A percentile compares a stretch with the other conserved stretches of the same genome.
Conservation (phyloP, 1,140 invertebrate genomes). For the Brachionus sp. region DNA sequence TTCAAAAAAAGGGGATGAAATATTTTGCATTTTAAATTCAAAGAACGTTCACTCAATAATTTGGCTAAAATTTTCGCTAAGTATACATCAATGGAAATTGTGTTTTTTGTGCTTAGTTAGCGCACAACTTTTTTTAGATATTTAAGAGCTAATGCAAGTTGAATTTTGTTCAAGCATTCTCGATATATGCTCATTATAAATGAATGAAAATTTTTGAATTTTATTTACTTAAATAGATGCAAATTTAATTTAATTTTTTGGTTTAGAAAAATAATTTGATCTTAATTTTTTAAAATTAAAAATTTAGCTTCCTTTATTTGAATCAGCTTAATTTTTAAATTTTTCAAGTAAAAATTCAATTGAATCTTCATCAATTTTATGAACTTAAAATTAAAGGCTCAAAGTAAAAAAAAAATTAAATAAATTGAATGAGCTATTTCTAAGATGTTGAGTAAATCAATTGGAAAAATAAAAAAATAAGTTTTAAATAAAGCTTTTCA, state of each 20-base stretch:
- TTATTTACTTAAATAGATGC: not conserved
- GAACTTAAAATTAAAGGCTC: no score
- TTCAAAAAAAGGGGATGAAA: slow-evolving; percentile 18
- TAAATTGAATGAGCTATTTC: no score
- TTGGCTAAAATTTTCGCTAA: not conserved
- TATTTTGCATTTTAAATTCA: slow-evolving; percentile 9
- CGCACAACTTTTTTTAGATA: not conserved
- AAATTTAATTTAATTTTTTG: not conserved
- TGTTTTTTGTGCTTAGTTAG: not conserved
- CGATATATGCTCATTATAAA: not conserved
- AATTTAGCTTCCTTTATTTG: no score
- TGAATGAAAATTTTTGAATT: not conserved
- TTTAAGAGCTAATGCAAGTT: not conserved
- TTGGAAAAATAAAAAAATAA: no score
- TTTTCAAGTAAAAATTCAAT: no score
- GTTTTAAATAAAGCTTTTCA: no score
- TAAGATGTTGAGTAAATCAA: no score
- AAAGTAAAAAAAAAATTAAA: no score
- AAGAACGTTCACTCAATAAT: not conserved
- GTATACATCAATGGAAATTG: not conserved
- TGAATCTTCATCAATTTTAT: no score
- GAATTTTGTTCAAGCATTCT: not conserved
- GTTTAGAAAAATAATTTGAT: not conserved
- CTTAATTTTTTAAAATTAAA: not conserved
- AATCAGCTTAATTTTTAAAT: no score